Evolutionary conservation across 2,113 vertebrate genomes (phyloP).

Genomic region (Anhinga anhinga): DNA sequence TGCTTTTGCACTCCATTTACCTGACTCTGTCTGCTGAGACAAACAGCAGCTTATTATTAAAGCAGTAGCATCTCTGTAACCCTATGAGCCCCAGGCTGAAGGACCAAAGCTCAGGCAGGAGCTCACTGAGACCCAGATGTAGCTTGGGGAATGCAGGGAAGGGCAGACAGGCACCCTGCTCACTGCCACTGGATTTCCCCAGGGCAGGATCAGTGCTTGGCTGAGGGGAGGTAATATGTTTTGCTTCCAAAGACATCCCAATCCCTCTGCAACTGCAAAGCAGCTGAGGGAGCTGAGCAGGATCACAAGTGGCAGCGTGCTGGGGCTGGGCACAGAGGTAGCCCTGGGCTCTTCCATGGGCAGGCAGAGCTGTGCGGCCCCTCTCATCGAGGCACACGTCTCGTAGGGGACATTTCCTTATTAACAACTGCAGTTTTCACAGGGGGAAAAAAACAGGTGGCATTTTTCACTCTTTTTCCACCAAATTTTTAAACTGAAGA

Average conservation of each 20-base stretch:
- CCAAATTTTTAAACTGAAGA: neutral
- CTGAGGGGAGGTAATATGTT: neutral
- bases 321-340: neutral
- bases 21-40: neutral
- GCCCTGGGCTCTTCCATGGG: neutral
- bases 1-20: slow-evolving; percentile 50
- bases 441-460: too few species aligned
- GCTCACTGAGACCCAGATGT: neutral
- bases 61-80: neutral
- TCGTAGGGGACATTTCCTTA: neutral
- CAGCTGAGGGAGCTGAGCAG: neutral
- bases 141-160: rapidly evolving
- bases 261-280: neutral
- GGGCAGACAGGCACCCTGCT: neutral
- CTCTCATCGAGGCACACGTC: neutral
- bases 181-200: neutral
- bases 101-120: neutral
- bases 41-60: neutral
- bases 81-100: neutral
- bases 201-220: neutral
- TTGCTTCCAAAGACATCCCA: neutral
- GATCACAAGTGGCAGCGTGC: neutral
- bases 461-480: neutral
- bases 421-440: neutral
- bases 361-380: neutral